phyloP scores from a whole-genome alignment of 1,140 invertebrate genomes.

The Aplysia californica region DNA sequence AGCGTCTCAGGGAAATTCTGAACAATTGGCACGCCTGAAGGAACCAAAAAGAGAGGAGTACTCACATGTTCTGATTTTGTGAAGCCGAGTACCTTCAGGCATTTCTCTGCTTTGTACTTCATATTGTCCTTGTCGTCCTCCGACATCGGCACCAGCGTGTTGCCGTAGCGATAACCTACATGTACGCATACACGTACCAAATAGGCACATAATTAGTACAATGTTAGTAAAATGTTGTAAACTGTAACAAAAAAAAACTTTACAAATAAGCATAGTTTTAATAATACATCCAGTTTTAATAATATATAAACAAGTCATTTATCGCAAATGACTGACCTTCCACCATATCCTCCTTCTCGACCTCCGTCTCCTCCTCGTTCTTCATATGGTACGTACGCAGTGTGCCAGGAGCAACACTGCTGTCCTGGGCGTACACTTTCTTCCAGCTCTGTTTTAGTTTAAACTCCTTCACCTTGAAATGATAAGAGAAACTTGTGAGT shows the following conservation, averaged over 20 bases:
- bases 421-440: slow-evolving; percentile 67
- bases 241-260: too few species aligned
- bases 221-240: too few species aligned
- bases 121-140: slow-evolving; percentile 69
- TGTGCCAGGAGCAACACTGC: slow-evolving; percentile 56
- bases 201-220: too few species aligned
- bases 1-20: too few species aligned
- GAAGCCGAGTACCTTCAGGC: slow-evolving; percentile 70
- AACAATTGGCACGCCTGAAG: too few species aligned
- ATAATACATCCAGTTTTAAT: too few species aligned
- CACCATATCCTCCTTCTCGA: slow-evolving; percentile 68
- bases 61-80: slow-evolving; percentile 67
- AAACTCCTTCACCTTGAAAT: slow-evolving; percentile 61
- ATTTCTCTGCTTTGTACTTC: slow-evolving; percentile 69
- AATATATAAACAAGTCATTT: too few species aligned
- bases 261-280: too few species aligned
- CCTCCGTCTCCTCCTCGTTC: slow-evolving; percentile 69
- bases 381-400: slow-evolving; percentile 67
- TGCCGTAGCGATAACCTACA: slow-evolving; percentile 70
- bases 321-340: too few species aligned
- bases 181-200: too few species aligned
- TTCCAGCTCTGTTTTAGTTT: slow-evolving; percentile 68
- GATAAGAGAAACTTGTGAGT: background rate
- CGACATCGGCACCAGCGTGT: slow-evolving; percentile 70
- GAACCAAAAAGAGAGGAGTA: too few species aligned